These are phyloP conservation scores for Pelvicachromis taeniatus DNA, from an alignment of 2,113 vertebrate genomes.

Conservation along the genomic window DNA sequence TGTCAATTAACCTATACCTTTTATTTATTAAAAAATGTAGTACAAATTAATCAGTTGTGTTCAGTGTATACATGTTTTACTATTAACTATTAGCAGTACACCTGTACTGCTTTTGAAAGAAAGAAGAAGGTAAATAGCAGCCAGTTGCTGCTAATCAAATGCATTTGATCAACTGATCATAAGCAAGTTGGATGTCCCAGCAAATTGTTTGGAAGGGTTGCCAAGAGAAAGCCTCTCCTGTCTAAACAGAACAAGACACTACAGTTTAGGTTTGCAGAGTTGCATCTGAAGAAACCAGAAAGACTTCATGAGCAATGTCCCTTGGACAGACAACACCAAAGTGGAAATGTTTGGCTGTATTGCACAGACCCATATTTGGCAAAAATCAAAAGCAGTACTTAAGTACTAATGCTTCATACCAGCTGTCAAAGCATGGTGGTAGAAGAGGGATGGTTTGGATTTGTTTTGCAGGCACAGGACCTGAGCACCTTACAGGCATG, in stretches of 20 bases:
- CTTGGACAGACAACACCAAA: not conserved
- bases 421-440: not conserved
- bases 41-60: not conserved
- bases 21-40: not conserved
- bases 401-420: not conserved
- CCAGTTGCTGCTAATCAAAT: not conserved
- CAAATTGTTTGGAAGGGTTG: no score
- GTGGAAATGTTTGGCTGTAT: not conserved
- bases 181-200: not conserved
- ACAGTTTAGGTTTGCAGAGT: not conserved
- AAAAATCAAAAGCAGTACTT: not conserved
- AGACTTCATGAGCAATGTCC: not conserved
- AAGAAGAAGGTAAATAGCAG: not conserved
- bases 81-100: not conserved
- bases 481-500: not conserved
- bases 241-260: not conserved
- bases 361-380: not conserved
- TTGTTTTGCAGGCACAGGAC: not conserved
- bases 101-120: not conserved
- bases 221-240: not conserved
- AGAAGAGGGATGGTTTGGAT: not conserved
- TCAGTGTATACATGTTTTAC: not conserved
- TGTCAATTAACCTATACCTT: not conserved
- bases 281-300: not conserved
- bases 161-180: not conserved